These are phyloP conservation scores for Montipora foliosa DNA, from an alignment of 64 coral and sea anemone species.

Conservation along the genomic window DNA sequence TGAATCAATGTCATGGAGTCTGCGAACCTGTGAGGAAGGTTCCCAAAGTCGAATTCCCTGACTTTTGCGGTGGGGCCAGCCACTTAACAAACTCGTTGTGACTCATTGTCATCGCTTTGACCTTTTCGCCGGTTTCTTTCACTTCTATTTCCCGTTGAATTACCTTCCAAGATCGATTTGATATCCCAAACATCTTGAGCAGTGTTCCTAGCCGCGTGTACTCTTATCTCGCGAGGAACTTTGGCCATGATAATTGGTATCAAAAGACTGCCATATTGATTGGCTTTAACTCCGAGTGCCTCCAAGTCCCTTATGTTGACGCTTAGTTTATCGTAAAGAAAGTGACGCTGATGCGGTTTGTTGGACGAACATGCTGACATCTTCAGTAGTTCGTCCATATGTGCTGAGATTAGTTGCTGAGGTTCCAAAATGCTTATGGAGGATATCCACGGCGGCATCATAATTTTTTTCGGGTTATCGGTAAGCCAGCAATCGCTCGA, in stretches of 20 bases:
- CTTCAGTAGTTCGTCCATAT: conserved; percentile 12
- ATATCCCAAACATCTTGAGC: conserved; percentile 14
- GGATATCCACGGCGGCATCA: no score
- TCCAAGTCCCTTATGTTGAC: no score
- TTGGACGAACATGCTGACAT: not conserved
- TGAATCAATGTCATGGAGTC: no score
- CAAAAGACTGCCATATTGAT: not conserved
- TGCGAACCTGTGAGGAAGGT: not conserved
- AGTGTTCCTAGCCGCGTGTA: conserved; percentile 12
- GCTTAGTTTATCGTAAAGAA: no score
- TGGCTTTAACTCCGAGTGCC: no score
- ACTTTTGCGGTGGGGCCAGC: no score
- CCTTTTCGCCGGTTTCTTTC: conserved; percentile 22
- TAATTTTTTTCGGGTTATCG: conserved; percentile 21
- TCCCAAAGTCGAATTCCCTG: no score
- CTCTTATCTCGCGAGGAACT: not conserved
- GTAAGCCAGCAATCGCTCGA: conserved; percentile 7
- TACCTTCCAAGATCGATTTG: conserved; percentile 9
- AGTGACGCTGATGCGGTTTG: conserved; percentile 24
- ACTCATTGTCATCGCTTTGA: not conserved
- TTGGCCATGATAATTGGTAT: conserved; percentile 45
- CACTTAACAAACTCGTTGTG: not conserved
- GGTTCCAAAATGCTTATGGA: not conserved
- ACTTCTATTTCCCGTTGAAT: conserved; percentile 34
- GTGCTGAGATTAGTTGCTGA: conserved; percentile 33